Base-by-base conservation (phyloP, 1,140 invertebrate species). In the Pristionchus pacificus region DNA sequence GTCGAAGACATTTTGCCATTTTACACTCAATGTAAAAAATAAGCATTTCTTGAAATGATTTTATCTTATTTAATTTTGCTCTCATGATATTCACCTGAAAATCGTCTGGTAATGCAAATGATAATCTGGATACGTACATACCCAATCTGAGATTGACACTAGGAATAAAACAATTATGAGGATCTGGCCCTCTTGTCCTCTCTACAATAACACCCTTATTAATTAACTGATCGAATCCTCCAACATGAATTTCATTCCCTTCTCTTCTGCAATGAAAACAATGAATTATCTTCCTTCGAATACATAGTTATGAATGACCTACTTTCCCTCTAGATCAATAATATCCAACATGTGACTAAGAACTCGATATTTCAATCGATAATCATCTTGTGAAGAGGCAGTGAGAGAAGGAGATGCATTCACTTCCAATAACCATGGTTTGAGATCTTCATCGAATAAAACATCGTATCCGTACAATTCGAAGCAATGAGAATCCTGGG, bases 391-490 rank as follows among this genome's bases (percentile, higher is more conserved):
- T 31, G 84, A 85, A 77, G 85, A 87, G 33, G 87, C 85, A 25
- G 86, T 86, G 30, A 87, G 73, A 28, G 87, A 87, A 15, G 87
- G 87, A 3, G 85, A 86, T 24, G 87, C 87, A 79, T 87, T 87
- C 28, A 87, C 38, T 19, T 49, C 38, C 6, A 49, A 19, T 10
- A 49, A 19, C 38, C 38, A 49, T 19, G 38, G 38, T 19, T 86
- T 87, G 10, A 87, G 75, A 31, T 84, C 77, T 14, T 70, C 73
- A 78, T 87, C 86, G 2, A 87, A 70, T 2, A 87, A 74, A 63
- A 87, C 81, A 75, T 87, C 86, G 74, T 87, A 87, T n/a, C 86
- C 86, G 74, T 87, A 87, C 76, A 87, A 80, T 74, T 87, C 86
- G 79, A 87, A 87, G 72, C 86, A 87, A 75, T 87, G 87, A 67